These are phyloP conservation scores for Ophion ventricosus DNA, from an alignment of 2,888 invertebrate genomes.

Conservation along the genomic window DNA sequence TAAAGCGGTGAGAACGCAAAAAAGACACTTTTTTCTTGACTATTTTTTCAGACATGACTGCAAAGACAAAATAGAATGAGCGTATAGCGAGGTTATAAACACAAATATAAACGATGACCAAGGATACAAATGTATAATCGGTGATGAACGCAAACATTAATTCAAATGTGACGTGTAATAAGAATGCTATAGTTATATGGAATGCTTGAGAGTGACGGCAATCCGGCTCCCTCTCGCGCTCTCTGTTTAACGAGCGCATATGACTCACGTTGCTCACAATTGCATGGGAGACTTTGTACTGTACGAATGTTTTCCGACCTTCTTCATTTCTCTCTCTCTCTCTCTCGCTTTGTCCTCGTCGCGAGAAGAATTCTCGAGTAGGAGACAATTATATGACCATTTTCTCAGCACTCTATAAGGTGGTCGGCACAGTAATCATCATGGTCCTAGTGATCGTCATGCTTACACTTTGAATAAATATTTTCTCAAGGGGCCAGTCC, in stretches of 20 bases:
- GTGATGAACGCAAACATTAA: slow-evolving; percentile 39
- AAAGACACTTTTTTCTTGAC: not conserved
- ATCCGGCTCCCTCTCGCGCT: not conserved
- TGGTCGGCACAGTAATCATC: no score
- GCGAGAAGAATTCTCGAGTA: slow-evolving; percentile 7
- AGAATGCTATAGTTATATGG: slow-evolving; percentile 2
- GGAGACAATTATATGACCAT: slow-evolving; percentile 45
- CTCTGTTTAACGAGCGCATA: slow-evolving; percentile 6
- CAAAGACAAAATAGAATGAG: not conserved
- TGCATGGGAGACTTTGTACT: slow-evolving; percentile 46
- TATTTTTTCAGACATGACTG: not conserved
- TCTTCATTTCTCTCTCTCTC: slow-evolving; percentile 16
- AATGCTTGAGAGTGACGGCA: slow-evolving; percentile 11
- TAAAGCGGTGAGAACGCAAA: no score
- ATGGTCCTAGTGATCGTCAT: no score
- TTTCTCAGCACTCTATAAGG: slow-evolving; percentile 28
- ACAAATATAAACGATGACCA: slow-evolving; percentile 4
- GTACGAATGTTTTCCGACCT: slow-evolving; percentile 6
- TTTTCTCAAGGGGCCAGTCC: no score
- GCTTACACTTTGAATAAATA: no score
- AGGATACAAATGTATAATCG: slow-evolving; percentile 23
- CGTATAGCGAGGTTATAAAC: not conserved
- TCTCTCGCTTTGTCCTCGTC: slow-evolving; percentile 28
- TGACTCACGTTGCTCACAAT: slow-evolving; percentile 32
- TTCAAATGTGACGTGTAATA: not conserved